Conservation (phyloP, 1,140 invertebrate genomes). For the silkworm (Bombyx mori) region ASM3026992v2 NC_085116.1:4739501-4740000, state of each 20-base stretch:
- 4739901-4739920: background rate
- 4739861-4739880: slow-evolving; percentile 12
- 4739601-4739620: no score
- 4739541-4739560: slow-evolving; percentile 87
- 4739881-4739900: slow-evolving; percentile 11
- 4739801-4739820: slow-evolving; percentile 7
- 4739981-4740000: no score
- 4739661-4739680: no score
- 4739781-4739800: slow-evolving; percentile 12
- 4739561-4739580: slow-evolving; percentile 67
- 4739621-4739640: no score
- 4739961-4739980: no score
- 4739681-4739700: no score
- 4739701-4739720: background rate
- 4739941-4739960: no score
- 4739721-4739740: background rate
- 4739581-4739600: no score
- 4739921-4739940: no score
- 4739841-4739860: slow-evolving; percentile 7
- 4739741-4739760: background rate
- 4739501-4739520: slow-evolving; percentile 84
- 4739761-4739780: background rate
- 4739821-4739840: slow-evolving; percentile 17
- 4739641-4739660: no score
- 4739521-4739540: slow-evolving; percentile 84